Percentiles rank a stretch among this genome's conserved stretches.
phyloP scores from a whole-genome alignment of 2,888 invertebrate genomes.

The Aradus depressus region DNA sequence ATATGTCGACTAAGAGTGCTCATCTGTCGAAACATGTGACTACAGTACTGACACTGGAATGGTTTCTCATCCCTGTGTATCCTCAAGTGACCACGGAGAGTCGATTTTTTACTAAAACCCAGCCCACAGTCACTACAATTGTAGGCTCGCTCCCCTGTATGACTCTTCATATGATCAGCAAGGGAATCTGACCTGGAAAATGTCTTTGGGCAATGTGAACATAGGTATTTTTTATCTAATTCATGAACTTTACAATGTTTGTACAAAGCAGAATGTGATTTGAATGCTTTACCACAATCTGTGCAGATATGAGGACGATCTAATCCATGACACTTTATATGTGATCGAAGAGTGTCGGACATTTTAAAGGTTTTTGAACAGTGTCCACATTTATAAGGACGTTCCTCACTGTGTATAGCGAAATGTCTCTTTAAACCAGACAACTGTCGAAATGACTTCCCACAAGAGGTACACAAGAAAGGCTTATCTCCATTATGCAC shows the following conservation, averaged over 20 bases:
- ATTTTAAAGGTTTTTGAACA: slow-evolving; percentile 5
- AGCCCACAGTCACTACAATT: slow-evolving; percentile 2
- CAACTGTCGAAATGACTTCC: slow-evolving; percentile 4
- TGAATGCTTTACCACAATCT: slow-evolving; percentile 1
- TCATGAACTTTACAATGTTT: slow-evolving; percentile 11
- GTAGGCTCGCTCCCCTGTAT: slow-evolving; percentile 5
- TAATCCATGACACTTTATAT: background rate
- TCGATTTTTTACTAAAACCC: slow-evolving; percentile 2
- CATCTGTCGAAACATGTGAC: slow-evolving; percentile 2
- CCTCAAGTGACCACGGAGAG: slow-evolving; percentile 1
- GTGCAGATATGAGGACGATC: slow-evolving; percentile 1
- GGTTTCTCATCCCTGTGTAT: slow-evolving; percentile 11
- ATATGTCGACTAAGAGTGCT: slow-evolving; percentile 4
- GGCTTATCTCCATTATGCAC: slow-evolving; percentile 4
- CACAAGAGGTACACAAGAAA: slow-evolving; percentile 6
- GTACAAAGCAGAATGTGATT: background rate
- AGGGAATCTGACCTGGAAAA: slow-evolving; percentile 4
- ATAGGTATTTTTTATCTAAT: background rate
- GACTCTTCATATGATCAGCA: slow-evolving; percentile 10
- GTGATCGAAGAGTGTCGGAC: background rate
- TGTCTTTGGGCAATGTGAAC: slow-evolving; percentile 1
- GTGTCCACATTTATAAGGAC: background rate
- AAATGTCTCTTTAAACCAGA: slow-evolving; percentile 2
- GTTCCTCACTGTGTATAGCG: background rate
- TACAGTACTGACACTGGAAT: slow-evolving; percentile 12